A percentile compares a stretch with the other conserved stretches of the same genome.
Conservation (phyloP, 2,797 vertebrate genomes). For the Malurus splendens region DNA sequence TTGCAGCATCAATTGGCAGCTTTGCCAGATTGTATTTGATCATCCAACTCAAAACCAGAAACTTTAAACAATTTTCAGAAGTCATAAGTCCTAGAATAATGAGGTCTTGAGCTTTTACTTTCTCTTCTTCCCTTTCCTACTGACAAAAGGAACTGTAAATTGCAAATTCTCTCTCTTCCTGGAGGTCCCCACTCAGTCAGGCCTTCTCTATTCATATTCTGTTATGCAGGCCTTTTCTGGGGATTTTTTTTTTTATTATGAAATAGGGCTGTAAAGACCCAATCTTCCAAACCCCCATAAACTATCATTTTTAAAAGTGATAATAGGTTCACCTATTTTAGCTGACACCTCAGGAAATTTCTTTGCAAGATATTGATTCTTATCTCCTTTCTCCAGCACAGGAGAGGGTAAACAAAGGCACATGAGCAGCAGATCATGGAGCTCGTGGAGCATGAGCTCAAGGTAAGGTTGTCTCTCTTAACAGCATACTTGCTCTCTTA, state of each 20-base stretch:
- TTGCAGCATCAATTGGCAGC: not conserved
- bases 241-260: not conserved
- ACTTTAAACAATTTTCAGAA: not conserved
- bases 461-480: not conserved
- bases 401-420: not conserved
- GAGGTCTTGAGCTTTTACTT: not conserved
- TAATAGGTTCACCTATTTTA: not conserved
- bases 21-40: not conserved
- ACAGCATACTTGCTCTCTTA: not conserved
- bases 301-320: not conserved
- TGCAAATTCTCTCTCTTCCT: not conserved
- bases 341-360: not conserved
- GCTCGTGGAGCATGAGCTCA: too few relatives aligned
- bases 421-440: not conserved
- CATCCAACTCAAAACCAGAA: not conserved
- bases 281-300: not conserved
- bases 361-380: not conserved
- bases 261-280: not conserved
- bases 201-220: not conserved
- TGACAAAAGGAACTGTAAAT: not conserved
- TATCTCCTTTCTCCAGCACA: not conserved
- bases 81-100: not conserved
- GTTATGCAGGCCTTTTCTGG: not conserved
- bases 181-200: not conserved
- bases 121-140: not conserved